Conservation (phyloP, 2,888 invertebrate species). For the Callyntrura sp. region DNA sequence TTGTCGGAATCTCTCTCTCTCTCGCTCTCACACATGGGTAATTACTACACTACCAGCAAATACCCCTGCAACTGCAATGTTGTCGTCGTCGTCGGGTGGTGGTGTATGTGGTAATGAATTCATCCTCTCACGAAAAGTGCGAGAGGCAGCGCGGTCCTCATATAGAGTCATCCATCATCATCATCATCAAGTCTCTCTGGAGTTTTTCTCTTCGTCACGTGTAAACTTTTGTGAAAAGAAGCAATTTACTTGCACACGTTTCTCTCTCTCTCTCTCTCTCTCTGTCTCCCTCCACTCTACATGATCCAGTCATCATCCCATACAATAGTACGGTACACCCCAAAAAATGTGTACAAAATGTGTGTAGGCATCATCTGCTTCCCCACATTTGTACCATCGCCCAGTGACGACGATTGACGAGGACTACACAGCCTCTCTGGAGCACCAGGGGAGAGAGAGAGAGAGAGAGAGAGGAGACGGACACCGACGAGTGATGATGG, state of each 20-base stretch:
- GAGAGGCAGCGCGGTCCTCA: neutral
- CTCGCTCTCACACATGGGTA: neutral
- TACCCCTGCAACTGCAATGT: neutral
- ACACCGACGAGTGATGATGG: neutral
- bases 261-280: no score
- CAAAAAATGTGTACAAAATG: no score
- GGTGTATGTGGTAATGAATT: no score
- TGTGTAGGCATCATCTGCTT: neutral
- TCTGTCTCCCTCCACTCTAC: no score
- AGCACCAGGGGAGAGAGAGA: neutral
- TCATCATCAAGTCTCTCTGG: constrained; percentile 22
- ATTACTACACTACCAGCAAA: neutral
- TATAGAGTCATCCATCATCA: neutral
- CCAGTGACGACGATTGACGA: no score
- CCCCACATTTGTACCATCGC: no score
- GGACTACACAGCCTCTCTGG: no score
- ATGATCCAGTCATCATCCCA: neutral
- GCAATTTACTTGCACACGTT: neutral
- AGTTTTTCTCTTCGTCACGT: constrained; percentile 35
- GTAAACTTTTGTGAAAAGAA: neutral
- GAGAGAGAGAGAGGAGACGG: neutral
- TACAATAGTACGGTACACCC: constrained; percentile 16
- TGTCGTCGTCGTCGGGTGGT: no score
- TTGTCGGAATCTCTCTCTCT: no score
- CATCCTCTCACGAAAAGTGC: neutral